Conservation (phyloP, 2,797 vertebrate genomes). For the Pterois miles region DNA sequence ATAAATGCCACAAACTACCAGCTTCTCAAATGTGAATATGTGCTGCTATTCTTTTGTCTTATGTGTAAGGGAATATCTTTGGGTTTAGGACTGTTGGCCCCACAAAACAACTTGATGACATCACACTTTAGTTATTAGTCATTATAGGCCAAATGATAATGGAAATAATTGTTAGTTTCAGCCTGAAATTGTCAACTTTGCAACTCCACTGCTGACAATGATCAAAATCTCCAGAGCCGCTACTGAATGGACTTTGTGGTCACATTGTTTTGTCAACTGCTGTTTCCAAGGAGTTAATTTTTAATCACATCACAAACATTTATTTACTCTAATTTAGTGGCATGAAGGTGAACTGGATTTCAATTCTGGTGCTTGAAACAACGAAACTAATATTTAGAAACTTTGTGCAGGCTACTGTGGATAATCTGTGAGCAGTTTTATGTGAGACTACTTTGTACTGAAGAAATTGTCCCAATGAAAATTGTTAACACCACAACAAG, state of each 20-base stretch:
- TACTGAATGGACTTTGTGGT: too few species aligned
- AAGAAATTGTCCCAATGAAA: background rate
- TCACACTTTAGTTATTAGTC: background rate
- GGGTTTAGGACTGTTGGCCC: too few species aligned
- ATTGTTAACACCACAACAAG: background rate
- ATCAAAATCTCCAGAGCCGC: too few species aligned
- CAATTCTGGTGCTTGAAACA: background rate
- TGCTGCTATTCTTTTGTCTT: background rate
- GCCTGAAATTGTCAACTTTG: too few species aligned
- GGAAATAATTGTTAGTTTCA: background rate
- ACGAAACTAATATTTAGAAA: background rate
- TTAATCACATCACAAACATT: too few species aligned
- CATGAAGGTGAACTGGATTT: background rate
- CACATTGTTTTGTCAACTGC: background rate
- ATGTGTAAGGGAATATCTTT: too few species aligned
- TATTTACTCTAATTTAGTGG: background rate
- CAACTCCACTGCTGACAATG: too few species aligned
- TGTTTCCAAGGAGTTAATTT: too few species aligned
- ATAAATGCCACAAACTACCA: background rate
- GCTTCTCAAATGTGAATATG: background rate
- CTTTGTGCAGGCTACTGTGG: accelerated
- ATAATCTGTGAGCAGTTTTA: background rate
- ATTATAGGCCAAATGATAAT: background rate
- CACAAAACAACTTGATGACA: background rate
- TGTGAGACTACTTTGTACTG: background rate